phyloP scores from a whole-genome alignment of 1,140 invertebrate species.

The Leptonema lineaticorne region DNA sequence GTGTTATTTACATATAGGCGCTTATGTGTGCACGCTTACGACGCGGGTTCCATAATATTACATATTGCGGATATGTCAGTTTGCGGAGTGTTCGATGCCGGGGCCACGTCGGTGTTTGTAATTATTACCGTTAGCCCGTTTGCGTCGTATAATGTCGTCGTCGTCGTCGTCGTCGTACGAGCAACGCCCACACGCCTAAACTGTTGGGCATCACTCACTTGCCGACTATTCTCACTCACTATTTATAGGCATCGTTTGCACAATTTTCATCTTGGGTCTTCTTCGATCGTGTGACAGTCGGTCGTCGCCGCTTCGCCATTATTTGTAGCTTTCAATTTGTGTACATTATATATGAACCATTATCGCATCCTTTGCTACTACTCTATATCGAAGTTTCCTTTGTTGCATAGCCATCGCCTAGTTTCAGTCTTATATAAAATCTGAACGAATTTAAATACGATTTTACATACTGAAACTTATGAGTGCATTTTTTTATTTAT shows the following conservation, averaged over 20 bases:
- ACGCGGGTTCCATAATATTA: background rate
- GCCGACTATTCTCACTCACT: constrained; percentile 9
- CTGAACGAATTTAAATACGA: too few species aligned
- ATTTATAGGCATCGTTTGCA: constrained; percentile 22
- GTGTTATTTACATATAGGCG: background rate
- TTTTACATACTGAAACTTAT: too few species aligned
- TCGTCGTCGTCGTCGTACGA: too few species aligned
- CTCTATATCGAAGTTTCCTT: too few species aligned
- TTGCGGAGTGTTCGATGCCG: background rate
- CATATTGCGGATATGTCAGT: background rate
- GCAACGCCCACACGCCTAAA: constrained; percentile 8
- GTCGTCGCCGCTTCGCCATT: too few species aligned
- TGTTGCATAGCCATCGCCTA: too few species aligned
- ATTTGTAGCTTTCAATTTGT: too few species aligned
- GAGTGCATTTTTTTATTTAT: too few species aligned
- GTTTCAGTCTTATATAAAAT: too few species aligned
- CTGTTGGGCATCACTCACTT: constrained; percentile 7
- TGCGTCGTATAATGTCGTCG: background rate
- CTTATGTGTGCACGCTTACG: background rate
- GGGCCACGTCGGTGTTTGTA: background rate
- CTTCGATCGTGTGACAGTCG: too few species aligned
- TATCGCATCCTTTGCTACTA: too few species aligned
- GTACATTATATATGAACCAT: too few species aligned
- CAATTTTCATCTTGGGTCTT: constrained; percentile 2
- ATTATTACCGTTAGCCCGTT: background rate